A percentile compares a stretch with the other conserved stretches of the same genome.
Evolutionary conservation across 1,140 invertebrate species (phyloP).

Genomic region (Drosophila asahinai): DNA sequence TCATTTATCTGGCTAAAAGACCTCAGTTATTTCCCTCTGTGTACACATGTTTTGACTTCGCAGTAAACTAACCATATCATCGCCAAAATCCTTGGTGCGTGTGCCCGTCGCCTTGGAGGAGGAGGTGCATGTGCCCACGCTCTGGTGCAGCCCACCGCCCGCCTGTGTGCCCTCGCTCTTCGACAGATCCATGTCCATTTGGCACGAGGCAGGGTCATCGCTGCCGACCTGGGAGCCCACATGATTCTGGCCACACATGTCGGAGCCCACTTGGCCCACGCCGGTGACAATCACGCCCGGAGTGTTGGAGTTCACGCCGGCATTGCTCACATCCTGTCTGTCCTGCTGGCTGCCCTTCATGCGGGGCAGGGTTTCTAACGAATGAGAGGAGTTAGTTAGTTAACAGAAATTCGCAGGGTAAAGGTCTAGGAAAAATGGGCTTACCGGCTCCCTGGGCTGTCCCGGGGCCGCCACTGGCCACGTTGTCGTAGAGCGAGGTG

Average conservation of each 20-base stretch:
- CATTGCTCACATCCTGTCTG: slow-evolving; percentile 87
- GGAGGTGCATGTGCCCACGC: slow-evolving; percentile 82
- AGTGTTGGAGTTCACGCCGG: slow-evolving; percentile 86
- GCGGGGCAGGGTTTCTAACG: slow-evolving; percentile 85
- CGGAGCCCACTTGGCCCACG: slow-evolving; percentile 63
- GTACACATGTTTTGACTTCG: neutral
- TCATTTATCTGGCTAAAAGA: neutral
- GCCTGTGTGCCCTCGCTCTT: slow-evolving; percentile 94
- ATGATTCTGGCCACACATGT: slow-evolving; percentile 86
- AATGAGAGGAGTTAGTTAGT: neutral
- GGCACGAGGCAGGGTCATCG: slow-evolving; percentile 77
- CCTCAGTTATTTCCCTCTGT: neutral
- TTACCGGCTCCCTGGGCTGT: slow-evolving; percentile 60
- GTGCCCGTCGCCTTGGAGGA: slow-evolving; percentile 87
- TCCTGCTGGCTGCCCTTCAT: slow-evolving; percentile 86
- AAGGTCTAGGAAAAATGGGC: neutral
- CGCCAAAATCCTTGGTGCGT: slow-evolving; percentile 85
- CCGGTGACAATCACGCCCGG: slow-evolving; percentile 75
- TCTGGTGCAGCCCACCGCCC: slow-evolving; percentile 88
- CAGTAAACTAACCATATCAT: slow-evolving; percentile 78
- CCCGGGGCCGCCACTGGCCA: slow-evolving; percentile 86
- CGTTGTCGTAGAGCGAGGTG: slow-evolving; percentile 96
- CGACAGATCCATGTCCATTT: slow-evolving; percentile 85
- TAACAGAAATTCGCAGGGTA: neutral
- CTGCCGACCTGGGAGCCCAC: slow-evolving; percentile 84